Evolutionary conservation across 2,113 vertebrate species (phyloP).

Genomic region (Corythaixoides concolor): DNA sequence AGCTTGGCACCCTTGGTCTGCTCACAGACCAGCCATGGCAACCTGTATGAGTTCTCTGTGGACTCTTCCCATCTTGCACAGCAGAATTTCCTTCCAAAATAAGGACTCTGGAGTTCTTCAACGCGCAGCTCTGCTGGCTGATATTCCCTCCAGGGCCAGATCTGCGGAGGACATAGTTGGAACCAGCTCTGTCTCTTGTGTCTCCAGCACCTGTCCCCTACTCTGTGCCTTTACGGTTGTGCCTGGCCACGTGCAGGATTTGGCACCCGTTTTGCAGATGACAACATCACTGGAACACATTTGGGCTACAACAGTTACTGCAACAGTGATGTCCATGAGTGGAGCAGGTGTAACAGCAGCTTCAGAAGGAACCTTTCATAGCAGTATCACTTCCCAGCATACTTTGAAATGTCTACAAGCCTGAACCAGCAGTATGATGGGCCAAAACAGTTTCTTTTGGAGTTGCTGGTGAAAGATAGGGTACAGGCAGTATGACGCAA

Average conservation of each 20-base stretch:
- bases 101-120: neutral
- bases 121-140: neutral
- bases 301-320: neutral
- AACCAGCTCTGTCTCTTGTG: neutral
- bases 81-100: neutral
- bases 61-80: neutral
- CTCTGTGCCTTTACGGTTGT: neutral
- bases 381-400: neutral
- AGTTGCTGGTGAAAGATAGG: neutral
- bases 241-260: neutral
- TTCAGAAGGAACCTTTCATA: neutral
- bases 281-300: neutral
- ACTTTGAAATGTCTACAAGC: neutral
- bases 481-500: neutral
- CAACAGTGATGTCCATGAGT: fast-evolving
- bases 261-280: neutral
- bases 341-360: neutral
- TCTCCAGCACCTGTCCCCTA: neutral
- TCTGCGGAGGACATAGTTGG: neutral
- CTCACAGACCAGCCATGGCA: neutral
- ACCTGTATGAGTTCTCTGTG: neutral
- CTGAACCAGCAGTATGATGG: neutral
- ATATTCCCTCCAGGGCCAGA: neutral
- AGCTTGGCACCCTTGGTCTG: neutral
- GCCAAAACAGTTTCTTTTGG: neutral